phyloP scores from a whole-genome alignment of 2,797 vertebrate genomes.

The Spheniscus humboldti region DNA sequence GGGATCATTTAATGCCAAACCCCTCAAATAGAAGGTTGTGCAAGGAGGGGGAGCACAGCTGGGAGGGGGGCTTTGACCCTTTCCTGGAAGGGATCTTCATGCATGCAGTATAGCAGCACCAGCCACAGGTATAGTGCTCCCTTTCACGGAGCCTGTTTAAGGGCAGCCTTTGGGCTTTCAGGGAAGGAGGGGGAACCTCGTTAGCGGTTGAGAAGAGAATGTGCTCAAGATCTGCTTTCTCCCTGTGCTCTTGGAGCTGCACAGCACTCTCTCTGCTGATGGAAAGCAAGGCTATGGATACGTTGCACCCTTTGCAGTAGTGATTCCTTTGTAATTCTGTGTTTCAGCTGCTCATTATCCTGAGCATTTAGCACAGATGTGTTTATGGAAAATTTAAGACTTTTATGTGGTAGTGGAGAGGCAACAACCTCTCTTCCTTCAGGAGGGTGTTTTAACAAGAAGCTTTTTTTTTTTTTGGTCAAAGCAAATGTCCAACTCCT shows the following conservation, averaged over 20 bases:
- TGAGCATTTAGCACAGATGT: background rate
- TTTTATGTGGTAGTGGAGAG: background rate
- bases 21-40: background rate
- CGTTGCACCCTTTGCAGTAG: background rate
- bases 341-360: background rate
- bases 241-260: background rate
- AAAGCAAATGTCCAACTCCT: background rate
- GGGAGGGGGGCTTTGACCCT: background rate
- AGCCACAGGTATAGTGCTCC: background rate
- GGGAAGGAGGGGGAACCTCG: background rate
- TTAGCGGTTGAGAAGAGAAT: background rate
- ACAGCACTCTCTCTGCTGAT: background rate
- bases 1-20: background rate
- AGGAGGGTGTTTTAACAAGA: background rate
- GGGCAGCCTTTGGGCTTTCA: background rate
- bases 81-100: background rate
- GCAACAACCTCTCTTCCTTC: background rate
- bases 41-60: background rate
- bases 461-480: background rate
- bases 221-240: background rate
- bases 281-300: background rate
- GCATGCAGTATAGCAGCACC: background rate
- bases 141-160: background rate
- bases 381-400: background rate
- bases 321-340: background rate